Evolutionary conservation across 2,113 vertebrate genomes (phyloP), one percentile per base, ranked within the genome.

Genomic region (Loxodonta africana): DNA sequence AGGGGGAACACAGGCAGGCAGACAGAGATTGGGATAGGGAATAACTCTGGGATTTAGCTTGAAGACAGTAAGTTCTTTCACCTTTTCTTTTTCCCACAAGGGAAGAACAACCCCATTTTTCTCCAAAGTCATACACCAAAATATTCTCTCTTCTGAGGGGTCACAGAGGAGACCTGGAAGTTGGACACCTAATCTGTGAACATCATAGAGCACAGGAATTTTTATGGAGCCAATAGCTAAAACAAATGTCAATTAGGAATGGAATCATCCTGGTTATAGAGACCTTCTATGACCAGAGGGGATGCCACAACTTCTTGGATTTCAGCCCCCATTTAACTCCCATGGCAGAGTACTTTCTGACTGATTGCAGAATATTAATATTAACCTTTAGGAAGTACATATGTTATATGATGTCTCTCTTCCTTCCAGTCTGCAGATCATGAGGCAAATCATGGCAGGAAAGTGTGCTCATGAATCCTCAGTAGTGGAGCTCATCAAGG

Each of bases 341-440:
- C 33, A 86, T 73, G 7, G 48, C 41, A 90, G 63, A 91, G 30
- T 41, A 89, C 46, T 92, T 95, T 83, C 88, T 93, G 73, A 53
- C 18, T 46, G 25, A 8, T 73, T 91, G 33, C 8, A 91, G 77
- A 86, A 88, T 65, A 76, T 65, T 76, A 78, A 53, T 87, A 90
- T 91, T 98, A 74, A 17, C 41, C 62, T 85, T 85, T 71, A 63
- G 30, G 44, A 94, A 44, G 37, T 60, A 51, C 78, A 53, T 65
- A 21, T 53, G 30, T 51, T 90, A 74, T 87, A 82, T 88, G 60
- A 67, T 76, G 6, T 94, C 48, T 96, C 33, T 96, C 33, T 91
- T 95, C 51, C 23, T 91, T 93, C 48, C 63, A 98, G 98, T 92
- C 91, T 98, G 63, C 95, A 98, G 92, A 98, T 98, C 80, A 98